phyloP scores from a whole-genome alignment of 92 coral and sea anemone genomes.

The Epizoanthus fatuus region DNA sequence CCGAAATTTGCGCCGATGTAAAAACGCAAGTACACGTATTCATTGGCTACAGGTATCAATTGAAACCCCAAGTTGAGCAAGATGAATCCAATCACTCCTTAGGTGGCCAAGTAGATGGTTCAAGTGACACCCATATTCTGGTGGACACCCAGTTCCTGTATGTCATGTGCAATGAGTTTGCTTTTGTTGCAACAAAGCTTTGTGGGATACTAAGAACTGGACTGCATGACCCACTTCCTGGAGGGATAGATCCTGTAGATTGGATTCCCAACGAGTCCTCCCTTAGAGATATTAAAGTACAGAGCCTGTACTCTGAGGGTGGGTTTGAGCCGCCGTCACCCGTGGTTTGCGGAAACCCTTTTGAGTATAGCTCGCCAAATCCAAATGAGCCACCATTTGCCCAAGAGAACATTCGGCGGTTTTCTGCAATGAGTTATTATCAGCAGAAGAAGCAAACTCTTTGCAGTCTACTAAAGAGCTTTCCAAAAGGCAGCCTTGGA shows the following conservation, averaged over 20 bases:
- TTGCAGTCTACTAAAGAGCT: slow-evolving; percentile 56
- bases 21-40: slow-evolving; percentile 63
- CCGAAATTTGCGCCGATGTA: slow-evolving; percentile 35
- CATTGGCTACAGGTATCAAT: slow-evolving; percentile 72
- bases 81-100: neutral
- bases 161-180: slow-evolving; percentile 66
- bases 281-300: slow-evolving; percentile 55
- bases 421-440: slow-evolving; percentile 73
- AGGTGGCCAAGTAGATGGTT: slow-evolving; percentile 19
- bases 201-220: slow-evolving; percentile 69
- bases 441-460: slow-evolving; percentile 80
- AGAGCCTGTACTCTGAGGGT: slow-evolving; percentile 31
- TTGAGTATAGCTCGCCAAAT: neutral
- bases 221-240: slow-evolving; percentile 83
- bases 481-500: slow-evolving; percentile 60
- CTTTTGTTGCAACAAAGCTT: slow-evolving; percentile 71
- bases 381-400: slow-evolving; percentile 4
- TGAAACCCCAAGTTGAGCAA: neutral
- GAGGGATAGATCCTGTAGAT: slow-evolving; percentile 77
- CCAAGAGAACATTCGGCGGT: slow-evolving; percentile 38
- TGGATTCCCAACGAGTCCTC: slow-evolving; percentile 80
- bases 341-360: slow-evolving; percentile 9
- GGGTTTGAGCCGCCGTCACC: slow-evolving; percentile 41
- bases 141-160: slow-evolving; percentile 78
- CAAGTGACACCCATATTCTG: slow-evolving; percentile 1